These are phyloP conservation scores for Meliscaeva auricollis DNA, from an alignment of 2,888 invertebrate genomes.

Conservation along the genomic window DNA sequence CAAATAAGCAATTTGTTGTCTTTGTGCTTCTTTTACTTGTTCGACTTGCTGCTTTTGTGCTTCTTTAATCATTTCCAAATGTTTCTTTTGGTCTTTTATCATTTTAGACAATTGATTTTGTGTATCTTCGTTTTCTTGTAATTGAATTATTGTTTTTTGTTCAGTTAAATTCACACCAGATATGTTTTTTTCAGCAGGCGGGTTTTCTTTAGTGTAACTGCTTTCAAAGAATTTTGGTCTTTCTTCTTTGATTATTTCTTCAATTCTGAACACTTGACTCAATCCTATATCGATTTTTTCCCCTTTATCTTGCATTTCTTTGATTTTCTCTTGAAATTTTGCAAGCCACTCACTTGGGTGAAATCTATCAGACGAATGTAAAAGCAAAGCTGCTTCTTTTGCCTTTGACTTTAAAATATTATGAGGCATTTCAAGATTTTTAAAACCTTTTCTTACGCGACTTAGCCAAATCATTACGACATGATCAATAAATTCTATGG, in stretches of 20 bases:
- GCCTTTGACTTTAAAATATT: conserved; percentile 21
- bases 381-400: neutral
- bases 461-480: conserved; percentile 28
- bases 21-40: neutral
- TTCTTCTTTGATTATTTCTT: conserved; percentile 3
- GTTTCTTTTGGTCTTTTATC: neutral
- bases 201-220: neutral
- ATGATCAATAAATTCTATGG: conserved; percentile 26
- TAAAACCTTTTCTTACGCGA: conserved; percentile 1
- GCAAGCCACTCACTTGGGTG: neutral
- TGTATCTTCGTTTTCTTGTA: neutral
- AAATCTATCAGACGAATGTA: neutral
- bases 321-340: neutral
- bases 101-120: neutral
- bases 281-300: neutral
- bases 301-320: neutral
- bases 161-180: neutral
- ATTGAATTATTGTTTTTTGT: neutral
- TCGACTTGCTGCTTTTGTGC: neutral
- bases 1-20: neutral
- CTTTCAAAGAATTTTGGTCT: neutral
- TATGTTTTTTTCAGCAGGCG: neutral
- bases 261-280: neutral
- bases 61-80: conserved; percentile 8
- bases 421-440: conserved; percentile 20